phyloP scores from a whole-genome alignment of 2,888 invertebrate species.

The Hyposoter dolosus region DNA sequence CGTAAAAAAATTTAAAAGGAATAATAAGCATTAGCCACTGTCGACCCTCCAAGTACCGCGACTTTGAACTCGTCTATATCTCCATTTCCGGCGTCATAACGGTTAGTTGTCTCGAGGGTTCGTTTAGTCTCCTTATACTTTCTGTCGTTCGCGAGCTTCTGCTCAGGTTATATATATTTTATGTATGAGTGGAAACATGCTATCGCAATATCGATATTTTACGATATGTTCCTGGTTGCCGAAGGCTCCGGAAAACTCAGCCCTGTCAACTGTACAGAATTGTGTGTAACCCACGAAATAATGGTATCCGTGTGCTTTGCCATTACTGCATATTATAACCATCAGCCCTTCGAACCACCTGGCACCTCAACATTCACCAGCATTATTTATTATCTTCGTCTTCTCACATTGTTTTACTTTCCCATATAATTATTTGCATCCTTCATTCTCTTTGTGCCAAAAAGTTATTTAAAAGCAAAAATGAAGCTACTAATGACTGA shows the following conservation, averaged over 20 bases:
- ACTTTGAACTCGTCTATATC: slow-evolving; percentile 32
- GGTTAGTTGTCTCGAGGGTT: slow-evolving; percentile 17
- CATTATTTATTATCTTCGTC: slow-evolving; percentile 7
- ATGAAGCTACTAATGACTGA: neutral
- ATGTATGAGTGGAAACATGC: slow-evolving; percentile 34
- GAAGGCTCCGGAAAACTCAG: slow-evolving; percentile 12
- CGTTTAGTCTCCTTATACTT: slow-evolving; percentile 31
- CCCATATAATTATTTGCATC: neutral
- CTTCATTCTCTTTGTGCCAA: neutral
- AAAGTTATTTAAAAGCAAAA: neutral
- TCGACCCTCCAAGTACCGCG: neutral
- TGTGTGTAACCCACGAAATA: slow-evolving; percentile 39
- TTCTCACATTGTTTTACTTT: slow-evolving; percentile 25
- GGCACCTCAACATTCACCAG: slow-evolving; percentile 31
- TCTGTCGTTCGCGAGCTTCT: slow-evolving; percentile 26
- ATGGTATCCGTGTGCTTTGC: slow-evolving; percentile 43
- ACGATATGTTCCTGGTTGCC: slow-evolving; percentile 34
- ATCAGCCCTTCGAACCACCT: slow-evolving; percentile 34
- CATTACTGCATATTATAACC: slow-evolving; percentile 50
- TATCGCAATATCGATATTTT: slow-evolving; percentile 60
- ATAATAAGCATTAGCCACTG: neutral
- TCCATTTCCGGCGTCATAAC: neutral
- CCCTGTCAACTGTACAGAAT: slow-evolving; percentile 24
- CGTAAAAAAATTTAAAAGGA: neutral
- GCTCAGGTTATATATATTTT: slow-evolving; percentile 13